A percentile compares a stretch with the other conserved stretches of the same genome.
Conservation (phyloP, 2,888 invertebrate species). For the Tachina grossa region DNA sequence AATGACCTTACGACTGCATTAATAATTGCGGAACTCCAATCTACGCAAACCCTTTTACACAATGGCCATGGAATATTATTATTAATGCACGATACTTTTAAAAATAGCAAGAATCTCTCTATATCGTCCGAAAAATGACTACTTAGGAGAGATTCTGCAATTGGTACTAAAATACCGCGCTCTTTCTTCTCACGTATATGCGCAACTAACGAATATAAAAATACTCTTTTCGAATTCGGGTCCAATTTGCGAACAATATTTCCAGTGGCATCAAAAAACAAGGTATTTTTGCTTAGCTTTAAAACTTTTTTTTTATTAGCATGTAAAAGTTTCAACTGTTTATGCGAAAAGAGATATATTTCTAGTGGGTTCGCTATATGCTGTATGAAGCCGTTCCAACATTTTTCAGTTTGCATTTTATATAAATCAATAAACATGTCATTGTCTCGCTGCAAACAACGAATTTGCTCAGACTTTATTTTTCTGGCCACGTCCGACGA, state of each 20-base stretch:
- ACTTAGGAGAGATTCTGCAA: neutral
- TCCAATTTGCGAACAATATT: constrained; percentile 12
- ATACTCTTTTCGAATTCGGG: neutral
- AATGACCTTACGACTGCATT: neutral
- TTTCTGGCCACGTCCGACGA: constrained; percentile 9
- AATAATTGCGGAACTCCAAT: constrained; percentile 2
- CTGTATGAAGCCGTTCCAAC: constrained; percentile 16
- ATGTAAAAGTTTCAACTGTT: neutral
- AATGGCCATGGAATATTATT: constrained; percentile 30
- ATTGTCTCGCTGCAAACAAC: neutral
- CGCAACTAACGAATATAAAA: constrained; percentile 13
- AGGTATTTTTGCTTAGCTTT: constrained; percentile 10
- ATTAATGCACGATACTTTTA: neutral
- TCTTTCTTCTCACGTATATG: neutral
- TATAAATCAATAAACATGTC: constrained; percentile 1
- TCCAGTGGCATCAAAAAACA: constrained; percentile 31
- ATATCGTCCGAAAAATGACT: constrained; percentile 12
- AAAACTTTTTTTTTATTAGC: neutral
- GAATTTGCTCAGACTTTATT: constrained; percentile 24
- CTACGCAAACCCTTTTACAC: constrained; percentile 19
- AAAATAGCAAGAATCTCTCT: neutral
- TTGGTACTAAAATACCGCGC: neutral
- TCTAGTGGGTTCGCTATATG: neutral
- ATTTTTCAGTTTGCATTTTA: constrained; percentile 39
- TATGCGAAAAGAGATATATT: neutral